Evolutionary conservation across 2,888 invertebrate genomes (phyloP), one percentile per base, ranked within the genome.

Genomic region (Linnaemya vulpina): DNA sequence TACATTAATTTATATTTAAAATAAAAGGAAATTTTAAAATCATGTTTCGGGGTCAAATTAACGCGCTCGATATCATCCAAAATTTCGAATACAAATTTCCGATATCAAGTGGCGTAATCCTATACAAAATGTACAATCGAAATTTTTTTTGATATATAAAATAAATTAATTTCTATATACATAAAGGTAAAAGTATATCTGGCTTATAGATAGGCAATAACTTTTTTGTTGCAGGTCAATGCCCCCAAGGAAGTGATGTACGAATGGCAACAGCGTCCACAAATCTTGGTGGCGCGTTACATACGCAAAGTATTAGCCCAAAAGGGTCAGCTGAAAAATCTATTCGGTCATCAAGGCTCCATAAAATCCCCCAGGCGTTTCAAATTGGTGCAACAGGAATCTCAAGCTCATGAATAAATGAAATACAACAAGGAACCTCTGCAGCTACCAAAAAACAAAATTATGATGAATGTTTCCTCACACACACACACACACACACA

Each of bases 241-340:
- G 95, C 97, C 10, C 96, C 97, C 11, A 97, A 97, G 91, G 97
- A 98, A 92, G 96, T 97, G 0, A 92, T 98, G 90, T 95, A 97
- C 90, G 97, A 97, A 90, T 98, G 97, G 97, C 98, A 98, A 91
- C 94, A 95, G 88, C 94, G 98, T 86, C 98, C 98, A 0, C 98
- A 98, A 89, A 95, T 95, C 88, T 93, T 98, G 46, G 95, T 98
- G 1, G 95, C 96, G 20, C 94, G 96, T 68, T 96, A 96, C 91
- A 98, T 98, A 88, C 96, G 96, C 90, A 95, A 95, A 89, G 94
- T 96, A 89, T 94, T 98, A 75, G 96, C 96, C 90, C 95, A 96
- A 93, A 95, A 96, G 91, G 97, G 97, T 0, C 94, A 95, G 63
- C 93, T 96, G 76, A 91, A 92, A 86, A 95, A 95, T 0, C 95